Conservation (phyloP, 2,888 invertebrate species). For the Trissonchulus sp. region DNA sequence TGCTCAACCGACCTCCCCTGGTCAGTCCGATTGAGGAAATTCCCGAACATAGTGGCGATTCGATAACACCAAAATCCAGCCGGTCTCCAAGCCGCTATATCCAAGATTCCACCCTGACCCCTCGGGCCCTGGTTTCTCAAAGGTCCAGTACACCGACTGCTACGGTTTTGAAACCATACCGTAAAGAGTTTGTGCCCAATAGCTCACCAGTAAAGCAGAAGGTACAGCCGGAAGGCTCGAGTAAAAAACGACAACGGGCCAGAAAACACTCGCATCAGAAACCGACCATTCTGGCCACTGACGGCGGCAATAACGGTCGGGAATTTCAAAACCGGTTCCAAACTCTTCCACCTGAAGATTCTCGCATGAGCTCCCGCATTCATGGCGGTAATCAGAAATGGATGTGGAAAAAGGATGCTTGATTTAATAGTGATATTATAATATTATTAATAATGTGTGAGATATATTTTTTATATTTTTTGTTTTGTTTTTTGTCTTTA, state of each 20-base stretch:
- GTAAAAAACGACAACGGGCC: neutral
- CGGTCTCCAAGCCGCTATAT: too few relatives aligned
- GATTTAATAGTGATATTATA: too few relatives aligned
- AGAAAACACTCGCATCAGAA: neutral
- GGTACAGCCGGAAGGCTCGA: neutral
- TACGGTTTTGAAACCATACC: neutral
- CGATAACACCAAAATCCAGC: neutral
- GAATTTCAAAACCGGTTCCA: neutral
- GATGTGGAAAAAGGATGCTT: slow-evolving; percentile 12
- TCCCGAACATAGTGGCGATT: neutral
- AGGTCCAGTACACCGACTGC: too few relatives aligned
- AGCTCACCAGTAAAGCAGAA: neutral
- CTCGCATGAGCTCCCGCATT: neutral
- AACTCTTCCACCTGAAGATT: neutral
- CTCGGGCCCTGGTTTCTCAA: neutral
- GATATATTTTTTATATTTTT: too few relatives aligned
- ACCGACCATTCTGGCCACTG: too few relatives aligned
- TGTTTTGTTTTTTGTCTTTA: too few relatives aligned
- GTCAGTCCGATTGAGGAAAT: neutral
- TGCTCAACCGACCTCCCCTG: neutral
- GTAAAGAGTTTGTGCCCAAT: neutral
- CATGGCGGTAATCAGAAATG: slow-evolving; percentile 25
- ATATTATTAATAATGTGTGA: too few relatives aligned
- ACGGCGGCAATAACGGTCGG: neutral
- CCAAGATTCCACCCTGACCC: neutral